Conservation (phyloP, 1,140 invertebrate species). For the Drosophila pseudoananassae region DNA sequence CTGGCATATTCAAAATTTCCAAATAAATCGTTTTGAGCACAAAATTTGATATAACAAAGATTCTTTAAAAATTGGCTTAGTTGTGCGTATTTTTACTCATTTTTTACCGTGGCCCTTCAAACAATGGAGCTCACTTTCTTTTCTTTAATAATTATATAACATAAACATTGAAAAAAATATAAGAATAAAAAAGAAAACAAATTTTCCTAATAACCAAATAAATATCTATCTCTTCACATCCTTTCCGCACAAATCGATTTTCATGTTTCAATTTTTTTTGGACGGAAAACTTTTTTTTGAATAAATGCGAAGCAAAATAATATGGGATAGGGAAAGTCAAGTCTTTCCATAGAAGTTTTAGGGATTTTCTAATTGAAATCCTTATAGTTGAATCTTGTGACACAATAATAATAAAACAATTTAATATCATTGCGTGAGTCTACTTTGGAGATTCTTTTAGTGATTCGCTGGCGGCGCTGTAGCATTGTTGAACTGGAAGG, state of each 20-base stretch:
- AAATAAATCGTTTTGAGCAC: slow-evolving; percentile 1
- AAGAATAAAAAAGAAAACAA: background rate
- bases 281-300: slow-evolving; percentile 46
- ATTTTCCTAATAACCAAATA: slow-evolving; percentile 1
- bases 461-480: slow-evolving; percentile 61
- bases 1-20: slow-evolving; percentile 1
- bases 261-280: slow-evolving; percentile 7
- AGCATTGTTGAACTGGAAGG: slow-evolving; percentile 84
- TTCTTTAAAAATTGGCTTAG: slow-evolving; percentile 2
- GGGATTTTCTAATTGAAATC: background rate
- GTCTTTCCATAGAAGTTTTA: background rate
- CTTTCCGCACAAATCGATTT: background rate
- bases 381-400: background rate
- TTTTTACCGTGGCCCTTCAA: background rate
- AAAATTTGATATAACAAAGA: background rate
- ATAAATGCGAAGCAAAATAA: slow-evolving; percentile 43
- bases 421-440: slow-evolving; percentile 21
- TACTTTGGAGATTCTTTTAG: slow-evolving; percentile 31
- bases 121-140: background rate
- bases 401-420: background rate
- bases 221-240: background rate
- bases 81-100: background rate
- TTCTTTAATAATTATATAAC: background rate
- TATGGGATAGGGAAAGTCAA: slow-evolving; percentile 13
- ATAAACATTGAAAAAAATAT: background rate